Conservation (phyloP, 2,797 vertebrate species). For the Psittacula echo region DNA sequence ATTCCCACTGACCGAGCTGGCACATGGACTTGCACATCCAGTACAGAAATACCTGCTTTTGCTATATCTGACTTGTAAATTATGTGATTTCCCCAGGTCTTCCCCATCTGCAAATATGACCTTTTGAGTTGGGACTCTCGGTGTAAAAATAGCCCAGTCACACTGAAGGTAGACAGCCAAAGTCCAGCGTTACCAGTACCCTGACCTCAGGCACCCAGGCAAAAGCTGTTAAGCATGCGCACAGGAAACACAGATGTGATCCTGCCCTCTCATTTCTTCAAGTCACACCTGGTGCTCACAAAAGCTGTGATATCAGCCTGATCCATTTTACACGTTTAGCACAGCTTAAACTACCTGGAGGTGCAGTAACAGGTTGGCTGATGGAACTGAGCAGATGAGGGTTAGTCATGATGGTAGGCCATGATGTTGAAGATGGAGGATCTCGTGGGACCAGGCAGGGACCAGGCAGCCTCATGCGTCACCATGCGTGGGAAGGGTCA, state of each 20-base stretch:
- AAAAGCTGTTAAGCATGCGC: neutral
- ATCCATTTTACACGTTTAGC: neutral
- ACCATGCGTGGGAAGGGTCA: neutral
- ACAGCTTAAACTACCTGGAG: neutral
- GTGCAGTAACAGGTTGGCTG: neutral
- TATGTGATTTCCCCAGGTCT: neutral
- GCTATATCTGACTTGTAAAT: neutral
- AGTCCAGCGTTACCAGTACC: neutral
- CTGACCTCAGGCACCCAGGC: neutral
- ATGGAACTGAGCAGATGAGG: neutral
- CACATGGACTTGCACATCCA: accelerated
- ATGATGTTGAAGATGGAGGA: neutral
- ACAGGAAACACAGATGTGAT: neutral
- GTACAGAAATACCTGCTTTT: neutral
- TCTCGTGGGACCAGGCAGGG: neutral
- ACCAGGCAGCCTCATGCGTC: neutral
- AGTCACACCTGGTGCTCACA: neutral
- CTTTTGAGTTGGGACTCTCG: neutral
- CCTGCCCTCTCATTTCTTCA: neutral
- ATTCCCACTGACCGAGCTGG: neutral
- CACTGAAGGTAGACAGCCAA: neutral
- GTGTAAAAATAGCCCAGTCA: neutral
- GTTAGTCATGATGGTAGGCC: neutral
- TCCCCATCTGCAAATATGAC: neutral
- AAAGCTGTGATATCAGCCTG: neutral